Evolutionary conservation across 2,888 invertebrate species (phyloP).

Genomic region (Byasa hedistus): DNA sequence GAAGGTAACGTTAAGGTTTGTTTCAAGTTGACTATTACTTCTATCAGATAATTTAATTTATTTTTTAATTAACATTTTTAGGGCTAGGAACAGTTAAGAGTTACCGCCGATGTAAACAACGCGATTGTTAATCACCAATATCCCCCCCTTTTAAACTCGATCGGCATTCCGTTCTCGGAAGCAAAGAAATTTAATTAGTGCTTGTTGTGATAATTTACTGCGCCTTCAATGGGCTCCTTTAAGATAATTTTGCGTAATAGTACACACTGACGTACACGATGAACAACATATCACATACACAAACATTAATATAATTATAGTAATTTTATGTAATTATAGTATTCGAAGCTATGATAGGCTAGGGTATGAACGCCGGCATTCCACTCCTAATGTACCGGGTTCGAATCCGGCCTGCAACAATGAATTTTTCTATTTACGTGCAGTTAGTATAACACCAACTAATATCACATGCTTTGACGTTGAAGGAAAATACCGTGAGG

Average conservation of each 20-base stretch:
- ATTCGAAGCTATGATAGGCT: too few species aligned
- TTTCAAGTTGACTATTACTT: too few species aligned
- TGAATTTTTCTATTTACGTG: too few species aligned
- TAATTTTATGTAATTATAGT: neutral
- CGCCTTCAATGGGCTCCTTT: slow-evolving; percentile 56
- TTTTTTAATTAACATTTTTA: neutral
- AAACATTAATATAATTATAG: neutral
- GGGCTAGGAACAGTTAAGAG: neutral
- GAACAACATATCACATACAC: slow-evolving; percentile 1
- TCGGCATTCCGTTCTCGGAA: slow-evolving; percentile 53
- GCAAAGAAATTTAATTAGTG: slow-evolving; percentile 71
- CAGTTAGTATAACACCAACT: too few species aligned
- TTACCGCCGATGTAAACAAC: slow-evolving; percentile 18
- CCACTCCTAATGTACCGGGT: too few species aligned
- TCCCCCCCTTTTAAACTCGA: slow-evolving; percentile 32
- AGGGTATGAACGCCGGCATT: too few species aligned
- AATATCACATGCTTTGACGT: too few species aligned
- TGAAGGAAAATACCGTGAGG: too few species aligned
- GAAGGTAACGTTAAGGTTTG: too few species aligned
- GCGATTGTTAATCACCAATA: slow-evolving; percentile 23
- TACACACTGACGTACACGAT: slow-evolving; percentile 35
- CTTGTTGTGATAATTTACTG: slow-evolving; percentile 70
- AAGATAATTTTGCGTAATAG: slow-evolving; percentile 59
- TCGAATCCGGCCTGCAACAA: too few species aligned
- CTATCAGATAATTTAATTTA: too few species aligned